Evolutionary conservation across 2,888 invertebrate genomes (phyloP).

Genomic region (Galerucella calmariensis): DNA sequence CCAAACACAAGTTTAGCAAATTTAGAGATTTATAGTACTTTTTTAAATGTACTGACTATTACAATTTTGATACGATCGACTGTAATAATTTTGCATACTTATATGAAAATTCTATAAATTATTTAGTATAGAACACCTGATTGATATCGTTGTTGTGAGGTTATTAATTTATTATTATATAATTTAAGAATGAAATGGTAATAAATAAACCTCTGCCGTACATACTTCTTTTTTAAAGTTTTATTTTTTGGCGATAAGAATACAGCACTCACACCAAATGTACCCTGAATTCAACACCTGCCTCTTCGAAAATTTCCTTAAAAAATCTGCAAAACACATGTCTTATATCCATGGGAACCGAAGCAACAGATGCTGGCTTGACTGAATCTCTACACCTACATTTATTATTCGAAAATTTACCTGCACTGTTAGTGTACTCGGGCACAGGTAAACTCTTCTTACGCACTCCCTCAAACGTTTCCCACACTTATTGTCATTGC

Average conservation of each 20-base stretch:
- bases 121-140: too few species aligned
- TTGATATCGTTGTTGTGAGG: not conserved
- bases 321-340: conserved; percentile 60
- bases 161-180: not conserved
- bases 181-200: conserved; percentile 2
- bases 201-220: not conserved
- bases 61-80: not conserved
- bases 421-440: conserved; percentile 52
- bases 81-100: not conserved
- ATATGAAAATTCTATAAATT: not conserved
- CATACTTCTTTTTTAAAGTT: not conserved
- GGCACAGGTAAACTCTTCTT: conserved; percentile 51
- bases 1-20: too few species aligned
- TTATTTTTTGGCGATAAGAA: conserved; percentile 41
- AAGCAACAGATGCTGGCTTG: conserved; percentile 56
- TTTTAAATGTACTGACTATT: too few species aligned
- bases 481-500: conserved; percentile 40
- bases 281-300: conserved; percentile 55
- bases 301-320: conserved; percentile 51
- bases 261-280: conserved; percentile 36
- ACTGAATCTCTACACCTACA: conserved; percentile 55
- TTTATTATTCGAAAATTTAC: conserved; percentile 51
- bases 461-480: conserved; percentile 41
- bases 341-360: conserved; percentile 56
- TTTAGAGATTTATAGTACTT: too few species aligned